These are phyloP conservation scores for Melitaea cinxia DNA, from an alignment of 1,140 invertebrate species.

Conservation along the genomic window DNA sequence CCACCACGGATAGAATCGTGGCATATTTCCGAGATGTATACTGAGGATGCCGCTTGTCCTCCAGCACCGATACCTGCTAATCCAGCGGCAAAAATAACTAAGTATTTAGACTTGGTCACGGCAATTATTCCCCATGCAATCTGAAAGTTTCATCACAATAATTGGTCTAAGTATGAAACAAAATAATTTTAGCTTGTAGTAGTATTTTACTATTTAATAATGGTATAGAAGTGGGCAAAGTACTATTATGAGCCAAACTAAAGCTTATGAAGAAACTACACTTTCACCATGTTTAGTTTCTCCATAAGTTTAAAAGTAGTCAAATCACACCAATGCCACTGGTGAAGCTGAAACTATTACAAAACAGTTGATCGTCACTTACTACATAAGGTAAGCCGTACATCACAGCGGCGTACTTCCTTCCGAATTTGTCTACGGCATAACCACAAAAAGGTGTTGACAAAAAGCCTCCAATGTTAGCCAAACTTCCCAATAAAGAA, in stretches of 20 bases:
- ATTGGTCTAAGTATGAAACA: background rate
- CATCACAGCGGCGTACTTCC: conserved; percentile 63
- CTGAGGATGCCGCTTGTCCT: conserved; percentile 54
- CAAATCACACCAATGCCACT: too few relatives aligned
- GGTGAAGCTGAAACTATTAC: background rate
- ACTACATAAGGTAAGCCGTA: conserved; percentile 66
- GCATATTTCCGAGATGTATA: conserved; percentile 67
- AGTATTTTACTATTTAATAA: too few relatives aligned
- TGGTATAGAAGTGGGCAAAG: too few relatives aligned
- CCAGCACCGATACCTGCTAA: conserved; percentile 57
- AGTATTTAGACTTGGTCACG: conserved; percentile 46
- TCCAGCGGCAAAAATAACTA: conserved; percentile 48
- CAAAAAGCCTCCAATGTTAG: conserved; percentile 57
- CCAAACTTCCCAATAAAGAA: conserved; percentile 59
- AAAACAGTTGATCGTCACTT: conserved; percentile 29
- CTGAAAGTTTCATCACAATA: conserved; percentile 41
- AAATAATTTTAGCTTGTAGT: background rate
- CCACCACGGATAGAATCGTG: conserved; percentile 66
- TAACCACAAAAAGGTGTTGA: conserved; percentile 60
- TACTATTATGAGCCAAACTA: too few relatives aligned
- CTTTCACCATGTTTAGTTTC: too few relatives aligned
- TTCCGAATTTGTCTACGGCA: conserved; percentile 52
- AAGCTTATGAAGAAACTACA: too few relatives aligned
- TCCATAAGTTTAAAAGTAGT: too few relatives aligned
- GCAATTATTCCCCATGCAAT: conserved; percentile 59